Conservation (phyloP, 2,888 invertebrate species). For the Drosophila hamatofila region DNA sequence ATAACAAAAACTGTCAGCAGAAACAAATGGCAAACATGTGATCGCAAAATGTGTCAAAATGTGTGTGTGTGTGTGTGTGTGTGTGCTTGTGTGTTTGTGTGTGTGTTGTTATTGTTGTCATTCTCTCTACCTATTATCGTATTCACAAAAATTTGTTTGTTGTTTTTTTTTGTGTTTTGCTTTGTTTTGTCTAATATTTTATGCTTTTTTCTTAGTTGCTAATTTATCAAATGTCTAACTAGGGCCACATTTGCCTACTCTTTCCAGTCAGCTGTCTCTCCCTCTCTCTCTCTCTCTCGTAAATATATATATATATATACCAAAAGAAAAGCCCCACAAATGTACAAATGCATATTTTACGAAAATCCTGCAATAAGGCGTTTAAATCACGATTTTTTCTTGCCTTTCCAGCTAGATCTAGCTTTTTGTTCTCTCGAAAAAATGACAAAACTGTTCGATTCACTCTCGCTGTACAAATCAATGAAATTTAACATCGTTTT, state of each 20-base stretch:
- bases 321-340: too few relatives aligned
- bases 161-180: slow-evolving; percentile 37
- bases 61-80: slow-evolving; percentile 10
- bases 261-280: neutral
- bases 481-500: too few relatives aligned
- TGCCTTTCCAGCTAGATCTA: too few relatives aligned
- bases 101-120: slow-evolving; percentile 28
- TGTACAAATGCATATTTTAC: too few relatives aligned
- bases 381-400: too few relatives aligned
- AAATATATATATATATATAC: too few relatives aligned
- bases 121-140: slow-evolving; percentile 54
- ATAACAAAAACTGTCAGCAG: slow-evolving; percentile 44
- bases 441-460: too few relatives aligned
- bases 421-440: too few relatives aligned
- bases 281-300: neutral
- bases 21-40: slow-evolving; percentile 73
- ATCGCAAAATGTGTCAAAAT: slow-evolving; percentile 31
- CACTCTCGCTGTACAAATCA: neutral
- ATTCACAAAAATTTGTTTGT: slow-evolving; percentile 59
- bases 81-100: slow-evolving; percentile 22
- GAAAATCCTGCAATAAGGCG: too few relatives aligned
- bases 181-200: slow-evolving; percentile 39
- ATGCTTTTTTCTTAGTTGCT: slow-evolving; percentile 58
- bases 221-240: slow-evolving; percentile 67
- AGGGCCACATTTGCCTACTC: slow-evolving; percentile 7